Evolutionary conservation across 2,888 invertebrate genomes (phyloP).

Genomic region (Formica aserva): DNA sequence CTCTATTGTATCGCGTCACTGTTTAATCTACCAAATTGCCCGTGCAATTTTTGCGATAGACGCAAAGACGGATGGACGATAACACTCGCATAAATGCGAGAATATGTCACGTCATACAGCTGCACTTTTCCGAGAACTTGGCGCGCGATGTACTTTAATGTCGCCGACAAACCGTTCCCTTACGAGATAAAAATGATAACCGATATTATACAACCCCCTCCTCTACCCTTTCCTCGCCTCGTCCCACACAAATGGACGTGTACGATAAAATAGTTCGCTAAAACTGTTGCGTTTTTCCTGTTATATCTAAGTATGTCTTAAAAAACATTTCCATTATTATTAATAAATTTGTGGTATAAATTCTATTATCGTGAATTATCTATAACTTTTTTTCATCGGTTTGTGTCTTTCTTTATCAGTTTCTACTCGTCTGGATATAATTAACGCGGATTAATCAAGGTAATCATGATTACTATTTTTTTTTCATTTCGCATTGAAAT

Average conservation of each 20-base stretch:
- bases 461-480: conserved; percentile 22
- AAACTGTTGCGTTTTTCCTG: conserved; percentile 14
- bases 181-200: conserved; percentile 40
- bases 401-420: neutral
- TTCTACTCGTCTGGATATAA: neutral
- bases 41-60: conserved; percentile 43
- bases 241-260: neutral
- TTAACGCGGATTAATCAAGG: conserved; percentile 31
- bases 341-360: neutral
- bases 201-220: conserved; percentile 5
- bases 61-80: conserved; percentile 39
- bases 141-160: conserved; percentile 8
- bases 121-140: conserved; percentile 27
- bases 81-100: conserved; percentile 26
- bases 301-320: neutral
- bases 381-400: neutral
- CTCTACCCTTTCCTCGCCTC: neutral
- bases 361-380: neutral
- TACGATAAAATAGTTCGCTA: conserved; percentile 26
- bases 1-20: neutral
- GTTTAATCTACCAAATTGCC: conserved; percentile 38
- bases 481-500: conserved; percentile 26
- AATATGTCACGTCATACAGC: conserved; percentile 11
- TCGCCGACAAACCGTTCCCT: neutral
- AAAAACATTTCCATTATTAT: conserved; percentile 7